A percentile compares a stretch with the other conserved stretches of the same genome.
Conservation (phyloP, 2,888 invertebrate genomes). For the Bhutanitis thaidina region DNA sequence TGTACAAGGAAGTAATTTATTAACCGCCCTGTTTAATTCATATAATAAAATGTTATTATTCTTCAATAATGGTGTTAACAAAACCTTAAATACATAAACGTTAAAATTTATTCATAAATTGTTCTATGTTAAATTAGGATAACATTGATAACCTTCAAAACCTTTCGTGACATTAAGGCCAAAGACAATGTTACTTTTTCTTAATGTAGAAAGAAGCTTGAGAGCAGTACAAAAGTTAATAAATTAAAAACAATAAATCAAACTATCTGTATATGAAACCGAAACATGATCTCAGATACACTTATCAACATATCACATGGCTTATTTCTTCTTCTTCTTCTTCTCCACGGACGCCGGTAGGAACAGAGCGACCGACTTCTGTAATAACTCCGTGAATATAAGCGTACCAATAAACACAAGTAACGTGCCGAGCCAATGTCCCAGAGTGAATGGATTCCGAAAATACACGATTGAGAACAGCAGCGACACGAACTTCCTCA, state of each 20-base stretch:
- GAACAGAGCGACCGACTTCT: conserved; percentile 64
- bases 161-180: too few relatives aligned
- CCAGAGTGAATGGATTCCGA: conserved; percentile 93
- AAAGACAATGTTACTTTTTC: too few relatives aligned
- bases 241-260: background rate
- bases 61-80: too few relatives aligned
- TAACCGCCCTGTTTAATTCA: too few relatives aligned
- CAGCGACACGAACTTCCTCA: conserved; percentile 96
- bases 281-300: background rate
- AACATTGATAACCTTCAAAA: too few relatives aligned
- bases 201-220: background rate
- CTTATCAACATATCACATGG: background rate
- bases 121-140: too few relatives aligned
- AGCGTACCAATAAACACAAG: conserved; percentile 96
- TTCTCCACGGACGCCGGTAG: conserved; percentile 46
- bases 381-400: conserved; percentile 91
- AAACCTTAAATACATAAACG: too few relatives aligned
- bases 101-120: too few relatives aligned
- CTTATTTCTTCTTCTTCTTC: conserved; percentile 53
- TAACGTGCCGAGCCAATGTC: conserved; percentile 94
- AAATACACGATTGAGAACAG: conserved; percentile 98
- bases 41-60: too few relatives aligned
- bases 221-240: background rate
- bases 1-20: too few relatives aligned
- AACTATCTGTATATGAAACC: background rate